These are phyloP conservation scores for Drosophila nannoptera DNA, from an alignment of 1,140 invertebrate species.

Conservation along the genomic window DNA sequence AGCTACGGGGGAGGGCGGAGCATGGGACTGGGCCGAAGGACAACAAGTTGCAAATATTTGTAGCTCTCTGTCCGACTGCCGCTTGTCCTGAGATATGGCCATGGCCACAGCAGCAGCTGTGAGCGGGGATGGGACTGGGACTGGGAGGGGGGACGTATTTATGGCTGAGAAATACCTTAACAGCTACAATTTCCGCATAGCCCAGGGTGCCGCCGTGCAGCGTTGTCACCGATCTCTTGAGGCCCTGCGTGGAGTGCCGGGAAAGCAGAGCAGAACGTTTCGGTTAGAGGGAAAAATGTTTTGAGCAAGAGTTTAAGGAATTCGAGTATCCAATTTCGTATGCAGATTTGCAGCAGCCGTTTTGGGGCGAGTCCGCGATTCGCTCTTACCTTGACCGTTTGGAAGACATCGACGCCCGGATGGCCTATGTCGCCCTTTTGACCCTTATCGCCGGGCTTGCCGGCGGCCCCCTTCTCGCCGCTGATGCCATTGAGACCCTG, in stretches of 20 bases:
- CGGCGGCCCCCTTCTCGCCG: slow-evolving; percentile 96
- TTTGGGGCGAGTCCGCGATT: slow-evolving; percentile 1
- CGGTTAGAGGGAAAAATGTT: slow-evolving; percentile 32
- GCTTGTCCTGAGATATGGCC: slow-evolving; percentile 61
- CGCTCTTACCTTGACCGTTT: slow-evolving; percentile 90
- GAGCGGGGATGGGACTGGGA: background rate
- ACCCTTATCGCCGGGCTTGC: slow-evolving; percentile 91
- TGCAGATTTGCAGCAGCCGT: slow-evolving; percentile 51
- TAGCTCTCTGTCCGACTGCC: slow-evolving; percentile 52
- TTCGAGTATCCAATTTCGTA: slow-evolving; percentile 40
- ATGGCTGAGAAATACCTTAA: slow-evolving; percentile 86
- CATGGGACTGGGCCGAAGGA: slow-evolving; percentile 56
- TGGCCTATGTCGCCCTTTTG: slow-evolving; percentile 91
- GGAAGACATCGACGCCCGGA: slow-evolving; percentile 93
- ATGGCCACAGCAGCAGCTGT: slow-evolving; percentile 16
- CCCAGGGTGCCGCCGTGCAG: slow-evolving; percentile 91
- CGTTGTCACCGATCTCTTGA: slow-evolving; percentile 95
- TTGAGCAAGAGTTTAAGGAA: slow-evolving; percentile 35
- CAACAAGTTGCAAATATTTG: slow-evolving; percentile 74
- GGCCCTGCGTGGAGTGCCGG: slow-evolving; percentile 82
- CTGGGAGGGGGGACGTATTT: slow-evolving; percentile 36
- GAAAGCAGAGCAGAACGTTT: slow-evolving; percentile 41
- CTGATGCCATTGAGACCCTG: slow-evolving; percentile 95
- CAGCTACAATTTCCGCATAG: slow-evolving; percentile 96
- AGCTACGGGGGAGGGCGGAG: slow-evolving; percentile 36